Evolutionary conservation across 2,797 vertebrate species (phyloP), one percentile per base, ranked within the genome.

Genomic region (Poeciliopsis infans): DNA sequence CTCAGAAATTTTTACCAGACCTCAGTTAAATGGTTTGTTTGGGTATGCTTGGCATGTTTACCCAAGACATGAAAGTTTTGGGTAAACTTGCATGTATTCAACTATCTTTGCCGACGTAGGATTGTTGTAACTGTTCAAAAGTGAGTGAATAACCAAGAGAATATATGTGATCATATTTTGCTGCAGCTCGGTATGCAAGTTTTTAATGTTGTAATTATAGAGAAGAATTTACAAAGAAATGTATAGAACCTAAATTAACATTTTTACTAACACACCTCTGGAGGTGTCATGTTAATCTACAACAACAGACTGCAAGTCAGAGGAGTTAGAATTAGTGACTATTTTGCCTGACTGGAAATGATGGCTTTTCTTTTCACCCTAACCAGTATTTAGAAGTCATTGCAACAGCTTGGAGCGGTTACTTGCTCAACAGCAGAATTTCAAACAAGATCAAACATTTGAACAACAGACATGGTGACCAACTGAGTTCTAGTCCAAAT

Each of bases 401-500:
- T 79, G 80, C 80, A 83, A 75, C 80, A 74, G 83, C 76, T 83
- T 84, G 79, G 70, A 84, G 80, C 72, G 80, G 85, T 79, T 84
- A 81, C 72, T 84, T 79, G 79, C 86, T 77, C 81, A 88, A 72
- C 75, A 86, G 28, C 78, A 79, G 78, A 86, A 87, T 87, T 87
- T 87, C 76, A 84, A 87, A 85, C 87, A 80, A 88, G 79, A 89
- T 83, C 74, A 88, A 78, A 78, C 73, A n/a, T 89, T 88, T 86
- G 85, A 90, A 90, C 78, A 86, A 79, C 85, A 87, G 85, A 77
- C 46, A 25, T 74, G 72, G 51, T 77, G 84, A 88, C 73, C 73
- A 91, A 82, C 80, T 86, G 83, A 90, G 80, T 74, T 91, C 85
- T 74, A 85, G 41, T 51, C 79, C 76, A 89, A 90, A 77, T 93